phyloP scores from a whole-genome alignment of 2,797 vertebrate species.

The Manis crassicaudata region DNA sequence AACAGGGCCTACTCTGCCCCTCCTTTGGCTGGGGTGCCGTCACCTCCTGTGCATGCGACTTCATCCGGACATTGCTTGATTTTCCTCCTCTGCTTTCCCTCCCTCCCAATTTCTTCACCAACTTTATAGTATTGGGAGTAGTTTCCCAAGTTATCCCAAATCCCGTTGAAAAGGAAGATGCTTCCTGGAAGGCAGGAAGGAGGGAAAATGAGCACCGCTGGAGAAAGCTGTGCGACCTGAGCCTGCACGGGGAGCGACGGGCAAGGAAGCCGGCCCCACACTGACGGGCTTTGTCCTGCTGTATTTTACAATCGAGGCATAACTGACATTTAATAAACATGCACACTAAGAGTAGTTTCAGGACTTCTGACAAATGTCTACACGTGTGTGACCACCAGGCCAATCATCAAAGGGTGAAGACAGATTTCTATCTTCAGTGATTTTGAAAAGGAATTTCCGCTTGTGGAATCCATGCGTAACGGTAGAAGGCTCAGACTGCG shows the following conservation, averaged over 20 bases:
- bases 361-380: not conserved
- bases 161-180: not conserved
- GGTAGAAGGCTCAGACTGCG: not conserved
- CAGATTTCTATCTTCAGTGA: not conserved
- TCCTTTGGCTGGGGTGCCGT: not conserved
- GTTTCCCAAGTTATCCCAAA: not conserved
- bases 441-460: not conserved
- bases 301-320: not conserved
- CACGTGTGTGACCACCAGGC: no score
- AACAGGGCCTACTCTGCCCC: not conserved
- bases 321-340: accelerated
- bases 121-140: not conserved
- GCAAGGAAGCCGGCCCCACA: accelerated
- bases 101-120: not conserved
- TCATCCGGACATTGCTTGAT: accelerated
- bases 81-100: not conserved
- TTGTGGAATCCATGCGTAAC: accelerated
- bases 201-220: accelerated
- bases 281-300: not conserved
- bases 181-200: not conserved
- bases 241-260: not conserved
- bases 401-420: not conserved
- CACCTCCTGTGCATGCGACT: not conserved
- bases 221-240: accelerated
- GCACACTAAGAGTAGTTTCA: not conserved